These are phyloP conservation scores for Saxicola maurus DNA, from an alignment of 2,797 vertebrate genomes.

Conservation along the genomic window DNA sequence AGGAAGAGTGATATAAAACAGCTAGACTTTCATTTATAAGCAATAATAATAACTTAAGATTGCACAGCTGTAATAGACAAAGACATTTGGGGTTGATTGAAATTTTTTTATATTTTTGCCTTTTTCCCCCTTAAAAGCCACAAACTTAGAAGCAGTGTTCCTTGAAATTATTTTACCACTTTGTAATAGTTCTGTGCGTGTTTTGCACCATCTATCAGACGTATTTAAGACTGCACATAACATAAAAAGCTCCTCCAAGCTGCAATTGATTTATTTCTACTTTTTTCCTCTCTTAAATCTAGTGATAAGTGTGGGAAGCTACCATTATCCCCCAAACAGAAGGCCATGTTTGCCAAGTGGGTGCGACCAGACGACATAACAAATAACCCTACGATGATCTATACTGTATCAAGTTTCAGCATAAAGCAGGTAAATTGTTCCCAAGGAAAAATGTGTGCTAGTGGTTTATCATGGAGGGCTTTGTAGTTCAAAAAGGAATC, in stretches of 20 bases:
- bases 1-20: neutral
- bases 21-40: neutral
- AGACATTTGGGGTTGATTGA: neutral
- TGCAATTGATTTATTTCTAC: neutral
- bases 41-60: neutral
- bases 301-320: slow-evolving; percentile 93
- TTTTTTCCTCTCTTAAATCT: neutral
- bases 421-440: slow-evolving; percentile 89
- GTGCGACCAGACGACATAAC: slow-evolving; percentile 92
- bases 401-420: slow-evolving; percentile 98
- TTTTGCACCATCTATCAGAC: neutral
- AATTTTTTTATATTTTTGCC: neutral
- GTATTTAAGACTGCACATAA: neutral
- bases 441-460: neutral
- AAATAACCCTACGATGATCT: slow-evolving; percentile 96
- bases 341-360: slow-evolving; percentile 93
- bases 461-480: too few relatives aligned
- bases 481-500: neutral
- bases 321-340: slow-evolving; percentile 94
- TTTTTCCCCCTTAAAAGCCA: neutral
- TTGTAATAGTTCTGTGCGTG: neutral
- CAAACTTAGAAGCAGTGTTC: neutral
- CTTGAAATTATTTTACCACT: neutral
- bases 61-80: neutral
- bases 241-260: neutral